These are phyloP conservation scores for Balaeniceps rex DNA, from an alignment of 2,113 vertebrate genomes.

Conservation along the genomic window DNA sequence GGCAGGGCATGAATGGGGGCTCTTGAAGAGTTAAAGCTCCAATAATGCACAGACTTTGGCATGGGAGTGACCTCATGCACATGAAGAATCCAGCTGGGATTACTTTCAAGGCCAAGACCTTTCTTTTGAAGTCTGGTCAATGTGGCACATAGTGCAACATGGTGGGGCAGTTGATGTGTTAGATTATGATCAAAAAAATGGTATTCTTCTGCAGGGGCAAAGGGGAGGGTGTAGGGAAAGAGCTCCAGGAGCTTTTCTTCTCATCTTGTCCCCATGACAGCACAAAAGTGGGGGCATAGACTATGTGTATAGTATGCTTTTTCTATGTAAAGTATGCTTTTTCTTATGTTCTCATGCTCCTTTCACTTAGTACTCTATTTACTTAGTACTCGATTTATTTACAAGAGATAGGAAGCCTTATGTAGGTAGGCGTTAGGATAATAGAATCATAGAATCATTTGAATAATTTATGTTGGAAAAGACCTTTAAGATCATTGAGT, in stretches of 20 bases:
- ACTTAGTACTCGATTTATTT: not conserved
- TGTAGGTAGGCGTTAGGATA: not conserved
- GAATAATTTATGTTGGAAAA: too few relatives aligned
- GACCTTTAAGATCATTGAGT: too few relatives aligned
- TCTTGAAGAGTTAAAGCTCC: not conserved
- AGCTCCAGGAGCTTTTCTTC: not conserved
- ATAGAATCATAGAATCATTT: too few relatives aligned
- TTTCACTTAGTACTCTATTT: not conserved
- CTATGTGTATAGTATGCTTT: not conserved
- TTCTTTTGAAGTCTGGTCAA: not conserved
- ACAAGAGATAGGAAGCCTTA: not conserved
- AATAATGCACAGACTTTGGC: not conserved
- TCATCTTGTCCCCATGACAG: not conserved
- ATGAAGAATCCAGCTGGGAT: not conserved
- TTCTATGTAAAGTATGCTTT: too few relatives aligned
- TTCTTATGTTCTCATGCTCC: not conserved
- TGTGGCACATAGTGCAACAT: not conserved
- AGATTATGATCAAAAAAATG: not conserved
- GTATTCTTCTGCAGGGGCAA: not conserved
- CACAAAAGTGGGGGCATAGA: not conserved
- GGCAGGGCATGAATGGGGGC: not conserved
- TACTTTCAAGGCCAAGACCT: not conserved
- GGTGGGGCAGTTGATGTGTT: not conserved
- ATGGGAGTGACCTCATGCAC: not conserved
- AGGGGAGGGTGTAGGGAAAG: not conserved